Evolutionary conservation across 2,888 invertebrate genomes (phyloP), one percentile per base, ranked within the genome.

Genomic region (Minunthozetes semirufus): DNA sequence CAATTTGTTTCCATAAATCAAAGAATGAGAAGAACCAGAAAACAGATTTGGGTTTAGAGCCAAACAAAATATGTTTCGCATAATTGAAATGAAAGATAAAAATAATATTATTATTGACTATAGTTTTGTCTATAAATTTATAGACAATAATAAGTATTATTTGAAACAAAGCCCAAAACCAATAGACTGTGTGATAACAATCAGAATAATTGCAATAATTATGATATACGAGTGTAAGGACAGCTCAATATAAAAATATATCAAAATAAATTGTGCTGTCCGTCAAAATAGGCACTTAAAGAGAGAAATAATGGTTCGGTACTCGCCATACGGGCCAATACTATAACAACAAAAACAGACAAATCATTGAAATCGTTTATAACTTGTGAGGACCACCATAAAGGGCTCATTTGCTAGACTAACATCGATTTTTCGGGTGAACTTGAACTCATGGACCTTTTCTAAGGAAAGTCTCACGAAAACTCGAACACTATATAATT

Each of bases 401-500:
- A 59, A 59, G 19, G 63, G 1, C 38, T 63, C 13, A 56, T 59
- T 59, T 63, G 33, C 63, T 33, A 63, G 25, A 17, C 25, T 17
- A 29, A 25, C 19, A 56, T 25, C 5, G 13, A 13, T 22, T 56
- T 33, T 27, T 63, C 27, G 27, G 33, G 33, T 63, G 63, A 63
- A 63, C 63, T 63, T 63, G 63, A 63, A 29, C 63, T 33, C 8
- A 11, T 6, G 5, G 13, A 6, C 56, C 22, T 13, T 22, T 22
- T 25, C 2, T 56, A 22, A 1, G 6, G 5, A 25, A 63, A 1
- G 1, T 15, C 63, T 63, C 63, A 63, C 33, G 63, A 63, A 63
- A 50, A n/a, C 61, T 61, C 61, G 33, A 33, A 63, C 27, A 27
- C 6, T 15, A 33, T 33, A 63, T 63, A 63, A 63, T 63, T 63